A percentile compares a stretch with the other conserved stretches of the same genome.
Conservation (phyloP, 2,113 vertebrate genomes). For the Pseudois nayaur region DNA sequence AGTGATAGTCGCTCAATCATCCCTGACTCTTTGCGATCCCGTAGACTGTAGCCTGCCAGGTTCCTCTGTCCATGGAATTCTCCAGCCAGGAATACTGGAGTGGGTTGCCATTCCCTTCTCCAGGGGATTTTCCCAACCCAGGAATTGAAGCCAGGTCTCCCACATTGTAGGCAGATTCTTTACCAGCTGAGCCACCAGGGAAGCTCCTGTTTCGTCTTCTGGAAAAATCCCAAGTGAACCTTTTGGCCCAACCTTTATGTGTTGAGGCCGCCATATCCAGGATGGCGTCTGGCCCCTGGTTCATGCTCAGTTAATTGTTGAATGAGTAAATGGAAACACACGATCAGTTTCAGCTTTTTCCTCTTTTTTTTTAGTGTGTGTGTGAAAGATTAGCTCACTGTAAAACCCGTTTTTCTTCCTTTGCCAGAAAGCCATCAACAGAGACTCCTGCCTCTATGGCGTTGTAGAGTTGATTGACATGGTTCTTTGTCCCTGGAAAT, state of each 20-base stretch:
- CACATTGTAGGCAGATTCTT: not conserved
- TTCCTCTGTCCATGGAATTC: not conserved
- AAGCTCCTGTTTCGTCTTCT: not conserved
- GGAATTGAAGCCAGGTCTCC: not conserved
- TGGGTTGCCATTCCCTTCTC: not conserved
- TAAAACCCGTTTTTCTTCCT: not conserved
- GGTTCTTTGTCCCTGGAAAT: slow-evolving; percentile 49
- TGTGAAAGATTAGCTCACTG: not conserved
- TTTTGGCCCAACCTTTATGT: not conserved
- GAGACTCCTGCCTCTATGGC: not conserved
- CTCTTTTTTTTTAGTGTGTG: not conserved
- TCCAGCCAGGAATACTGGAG: not conserved
- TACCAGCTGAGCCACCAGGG: not conserved
- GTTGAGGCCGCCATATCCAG: fast-evolving
- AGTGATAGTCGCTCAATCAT: not conserved
- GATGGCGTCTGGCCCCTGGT: not conserved
- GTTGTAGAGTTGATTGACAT: slow-evolving; percentile 24
- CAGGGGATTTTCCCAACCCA: not conserved
- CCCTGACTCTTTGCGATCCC: not conserved
- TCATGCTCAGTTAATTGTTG: not conserved
- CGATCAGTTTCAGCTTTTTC: not conserved
- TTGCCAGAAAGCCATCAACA: slow-evolving; percentile 35
- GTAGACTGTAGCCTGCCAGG: not conserved
- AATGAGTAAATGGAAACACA: not conserved
- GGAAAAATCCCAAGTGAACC: not conserved